Base-by-base conservation (phyloP, 2,888 invertebrate species). In the Microdon myrmicae region DNA sequence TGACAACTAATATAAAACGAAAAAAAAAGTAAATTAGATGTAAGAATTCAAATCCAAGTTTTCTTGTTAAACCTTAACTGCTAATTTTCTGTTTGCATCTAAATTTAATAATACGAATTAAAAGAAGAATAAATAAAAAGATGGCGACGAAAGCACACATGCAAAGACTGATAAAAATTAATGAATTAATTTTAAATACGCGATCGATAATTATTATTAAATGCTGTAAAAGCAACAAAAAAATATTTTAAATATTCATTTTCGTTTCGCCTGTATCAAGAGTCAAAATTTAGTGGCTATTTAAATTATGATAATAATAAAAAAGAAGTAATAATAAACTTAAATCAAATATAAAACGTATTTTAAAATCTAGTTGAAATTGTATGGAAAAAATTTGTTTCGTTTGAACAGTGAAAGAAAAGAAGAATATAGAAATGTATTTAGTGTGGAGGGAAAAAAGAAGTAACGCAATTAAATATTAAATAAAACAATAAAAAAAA, bases 151-250 rank as follows among this genome's bases (percentile, higher is more conserved):
- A 58, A 47, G 59, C 69, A 70, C 68, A 69, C 70, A 68, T 68
- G 68, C 61, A 37, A 70, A 71, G 70, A 70, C 70, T 68, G 68
- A 68, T 67, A 61, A 64, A 66, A 59, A 47, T 44, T 66, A 66
- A 59, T 49, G 48, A 48, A 44, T 34, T 54, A 44, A 48, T 58
- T 45, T 43, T 51, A 43, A 61, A 41, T 2, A 10, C 32, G 35
- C 38, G n/a, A 41, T 16, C 35, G 22, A 22, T 35, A 26, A 38
- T 10, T 54, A 44, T 43, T 17, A 41, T 53, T 34, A 39, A 51
- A 45, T 26, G 34, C 22, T 45, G 39, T 14, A 20, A 22, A 43
- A 28, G 31, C 9, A 31, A 39, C 53, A 56, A 28, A 16, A 22
- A 16, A 20, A 39, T 10, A 44, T 34, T 23, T 29, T 13, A 47